Conservation (phyloP, 2,113 vertebrate genomes). For the Ammodytes marinus region DNA sequence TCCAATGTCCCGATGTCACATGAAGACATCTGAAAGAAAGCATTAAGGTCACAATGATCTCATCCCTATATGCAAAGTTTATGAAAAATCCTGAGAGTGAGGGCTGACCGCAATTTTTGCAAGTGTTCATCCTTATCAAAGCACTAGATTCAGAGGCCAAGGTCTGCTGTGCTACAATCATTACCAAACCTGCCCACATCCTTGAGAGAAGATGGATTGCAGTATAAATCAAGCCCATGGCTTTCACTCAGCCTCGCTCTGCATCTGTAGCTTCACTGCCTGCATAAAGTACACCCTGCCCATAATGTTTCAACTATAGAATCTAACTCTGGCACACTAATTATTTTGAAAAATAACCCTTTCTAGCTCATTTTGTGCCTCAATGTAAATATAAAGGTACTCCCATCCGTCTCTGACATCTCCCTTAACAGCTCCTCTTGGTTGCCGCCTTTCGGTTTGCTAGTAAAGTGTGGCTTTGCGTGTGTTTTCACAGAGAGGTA, state of each 20-base stretch:
- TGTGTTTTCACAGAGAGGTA: conserved; percentile 74
- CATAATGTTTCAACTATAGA: conserved; percentile 13
- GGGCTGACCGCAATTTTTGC: conserved; percentile 7
- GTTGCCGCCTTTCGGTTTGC: conserved; percentile 23
- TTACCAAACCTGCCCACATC: conserved; percentile 33
- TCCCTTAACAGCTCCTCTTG: background rate
- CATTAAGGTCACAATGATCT: background rate
- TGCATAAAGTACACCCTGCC: conserved; percentile 6
- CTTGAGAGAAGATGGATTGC: conserved; percentile 63
- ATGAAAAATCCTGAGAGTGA: conserved; percentile 12
- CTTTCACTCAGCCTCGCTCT: conserved; percentile 46
- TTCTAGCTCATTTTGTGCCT: background rate
- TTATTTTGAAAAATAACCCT: conserved; percentile 5
- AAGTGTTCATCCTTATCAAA: conserved; percentile 31
- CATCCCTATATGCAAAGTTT: conserved; percentile 15
- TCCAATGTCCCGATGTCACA: too few species aligned
- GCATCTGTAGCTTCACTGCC: conserved; percentile 49
- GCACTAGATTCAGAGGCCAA: conserved; percentile 30
- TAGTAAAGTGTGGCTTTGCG: conserved; percentile 41
- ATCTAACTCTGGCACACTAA: background rate
- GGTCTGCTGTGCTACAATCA: conserved; percentile 45
- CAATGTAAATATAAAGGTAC: conserved; percentile 20
- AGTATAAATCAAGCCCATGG: conserved; percentile 65
- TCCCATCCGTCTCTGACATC: conserved; percentile 24
- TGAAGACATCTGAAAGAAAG: conserved; percentile 42